These are phyloP conservation scores for Notarius lentiginosus DNA, from an alignment of 2,113 vertebrate species.

Conservation along the genomic window DNA sequence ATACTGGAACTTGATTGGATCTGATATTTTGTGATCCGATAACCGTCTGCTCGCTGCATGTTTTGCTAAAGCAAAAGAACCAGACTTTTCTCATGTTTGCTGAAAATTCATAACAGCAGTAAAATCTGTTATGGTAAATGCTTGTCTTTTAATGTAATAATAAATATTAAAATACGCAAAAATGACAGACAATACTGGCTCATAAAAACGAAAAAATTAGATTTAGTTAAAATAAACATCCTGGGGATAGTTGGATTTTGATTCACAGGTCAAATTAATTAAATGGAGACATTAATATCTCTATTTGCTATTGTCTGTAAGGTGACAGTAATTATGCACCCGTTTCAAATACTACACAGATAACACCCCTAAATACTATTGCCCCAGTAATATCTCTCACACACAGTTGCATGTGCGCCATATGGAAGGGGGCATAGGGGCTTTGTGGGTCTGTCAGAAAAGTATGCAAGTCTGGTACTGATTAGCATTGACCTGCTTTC, in stretches of 20 bases:
- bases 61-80: neutral
- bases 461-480: neutral
- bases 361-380: neutral
- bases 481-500: constrained; percentile 20
- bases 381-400: neutral
- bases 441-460: neutral
- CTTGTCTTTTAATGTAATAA: no score
- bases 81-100: no score
- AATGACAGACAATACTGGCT: neutral
- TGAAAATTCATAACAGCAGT: no score
- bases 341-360: neutral
- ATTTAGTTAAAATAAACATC: neutral
- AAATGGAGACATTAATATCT: neutral
- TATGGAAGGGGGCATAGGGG: neutral
- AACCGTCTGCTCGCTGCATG: neutral
- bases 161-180: neutral
- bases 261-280: neutral
- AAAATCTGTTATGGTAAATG: no score
- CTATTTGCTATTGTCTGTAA: neutral
- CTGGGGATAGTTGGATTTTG: neutral
- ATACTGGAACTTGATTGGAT: no score
- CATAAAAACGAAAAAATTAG: neutral
- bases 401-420: neutral
- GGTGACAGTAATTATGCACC: neutral
- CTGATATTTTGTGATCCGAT: neutral